phyloP scores from a whole-genome alignment of 2,113 vertebrate species.

The Chunga burmeisteri region DNA sequence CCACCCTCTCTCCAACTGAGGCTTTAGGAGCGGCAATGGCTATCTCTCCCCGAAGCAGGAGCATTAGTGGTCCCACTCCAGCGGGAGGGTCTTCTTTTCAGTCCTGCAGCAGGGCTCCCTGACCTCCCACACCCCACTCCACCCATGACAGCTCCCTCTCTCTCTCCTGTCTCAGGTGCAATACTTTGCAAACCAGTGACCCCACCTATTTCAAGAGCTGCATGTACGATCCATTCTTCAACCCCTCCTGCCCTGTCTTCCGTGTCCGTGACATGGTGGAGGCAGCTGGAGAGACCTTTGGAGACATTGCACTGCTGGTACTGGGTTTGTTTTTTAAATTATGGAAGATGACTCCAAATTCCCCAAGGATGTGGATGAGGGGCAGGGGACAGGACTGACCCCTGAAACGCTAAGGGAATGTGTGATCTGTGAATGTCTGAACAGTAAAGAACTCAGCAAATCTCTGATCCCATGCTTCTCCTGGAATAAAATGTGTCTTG shows the following conservation, averaged over 20 bases:
- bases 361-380: neutral
- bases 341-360: neutral
- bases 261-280: constrained; percentile 67
- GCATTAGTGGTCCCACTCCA: neutral
- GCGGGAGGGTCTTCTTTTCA: neutral
- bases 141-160: accelerated
- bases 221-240: constrained; percentile 20
- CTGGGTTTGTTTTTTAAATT: neutral
- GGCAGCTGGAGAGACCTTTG: constrained; percentile 66
- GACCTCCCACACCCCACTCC: neutral
- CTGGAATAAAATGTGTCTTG: neutral
- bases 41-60: accelerated
- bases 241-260: constrained; percentile 74
- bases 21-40: neutral
- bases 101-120: neutral
- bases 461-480: neutral
- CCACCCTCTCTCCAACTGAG: neutral
- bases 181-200: constrained; percentile 67
- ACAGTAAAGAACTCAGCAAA: neutral
- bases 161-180: constrained; percentile 50
- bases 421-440: neutral
- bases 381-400: neutral
- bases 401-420: neutral
- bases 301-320: constrained; percentile 67
- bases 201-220: constrained; percentile 74